A percentile compares a stretch with the other conserved stretches of the same genome.
These are phyloP conservation scores for Nestor notabilis DNA, from an alignment of 2,113 vertebrate genomes.

Conservation along the genomic window DNA sequence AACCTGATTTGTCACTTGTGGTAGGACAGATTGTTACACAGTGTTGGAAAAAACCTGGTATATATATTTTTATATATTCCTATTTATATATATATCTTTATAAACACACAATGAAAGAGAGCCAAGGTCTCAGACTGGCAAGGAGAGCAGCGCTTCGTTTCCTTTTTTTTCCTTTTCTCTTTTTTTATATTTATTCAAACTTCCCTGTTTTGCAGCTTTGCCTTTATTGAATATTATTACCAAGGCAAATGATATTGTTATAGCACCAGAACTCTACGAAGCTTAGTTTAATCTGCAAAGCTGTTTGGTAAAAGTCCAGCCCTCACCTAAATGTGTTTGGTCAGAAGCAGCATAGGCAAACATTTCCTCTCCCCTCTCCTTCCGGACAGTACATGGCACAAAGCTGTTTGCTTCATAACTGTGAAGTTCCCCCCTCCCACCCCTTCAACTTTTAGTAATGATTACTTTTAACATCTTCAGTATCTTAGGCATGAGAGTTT, in stretches of 20 bases:
- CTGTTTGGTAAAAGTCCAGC: conserved; percentile 36
- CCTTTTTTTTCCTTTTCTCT: not conserved
- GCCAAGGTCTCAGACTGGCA: conserved; percentile 62
- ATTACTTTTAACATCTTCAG: conserved; percentile 62
- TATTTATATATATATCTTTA: conserved; percentile 52
- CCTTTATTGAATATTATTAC: not conserved
- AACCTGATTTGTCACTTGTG: conserved; percentile 18
- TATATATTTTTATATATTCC: conserved; percentile 31
- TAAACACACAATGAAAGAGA: conserved; percentile 36
- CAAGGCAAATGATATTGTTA: conserved; percentile 18
- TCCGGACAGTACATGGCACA: conserved; percentile 65
- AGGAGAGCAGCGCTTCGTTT: conserved; percentile 59
- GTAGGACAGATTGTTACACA: conserved; percentile 53
- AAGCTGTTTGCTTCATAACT: conserved; percentile 67
- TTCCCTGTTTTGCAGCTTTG: conserved; percentile 57
- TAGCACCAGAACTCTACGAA: conserved; percentile 70
- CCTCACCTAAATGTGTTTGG: conserved; percentile 46
- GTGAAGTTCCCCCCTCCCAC: not conserved
- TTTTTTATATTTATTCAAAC: not conserved
- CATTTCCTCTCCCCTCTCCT: not conserved
- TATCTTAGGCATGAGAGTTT: conserved; percentile 77
- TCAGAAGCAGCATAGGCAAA: conserved; percentile 57
- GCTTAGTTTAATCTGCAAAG: conserved; percentile 29
- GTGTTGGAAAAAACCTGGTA: conserved; percentile 69
- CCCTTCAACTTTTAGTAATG: not conserved